Base-by-base conservation (phyloP, 2,797 vertebrate genomes). In the Saxicola maurus region DNA sequence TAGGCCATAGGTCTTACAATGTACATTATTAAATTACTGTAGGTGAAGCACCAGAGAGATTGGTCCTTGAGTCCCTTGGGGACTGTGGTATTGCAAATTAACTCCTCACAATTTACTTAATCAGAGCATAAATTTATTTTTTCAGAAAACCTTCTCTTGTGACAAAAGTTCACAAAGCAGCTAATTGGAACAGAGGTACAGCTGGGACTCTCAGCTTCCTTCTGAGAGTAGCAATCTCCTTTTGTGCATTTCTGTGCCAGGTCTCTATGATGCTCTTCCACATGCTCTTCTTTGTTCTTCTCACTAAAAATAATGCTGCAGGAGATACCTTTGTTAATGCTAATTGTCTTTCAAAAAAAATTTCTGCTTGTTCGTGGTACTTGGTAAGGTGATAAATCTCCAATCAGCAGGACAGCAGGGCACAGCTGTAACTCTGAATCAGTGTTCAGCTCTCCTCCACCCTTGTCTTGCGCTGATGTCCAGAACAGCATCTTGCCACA, bases 51-150 rank as follows among this genome's bases (percentile, higher is more conserved):
- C 17, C 30, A 53, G 75, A 46, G 53, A 72, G 72, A 27, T 66
- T 89, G 61, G 46, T 62, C 27, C 83, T 57, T 21, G 59, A 56
- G 68, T 78, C 88, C 40, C 51, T n/a, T 72, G 78, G n/a, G 75
- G 30, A 66, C 43, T 68, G 65, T 0, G 1, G 68, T 90, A 89
- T 90, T 90, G 40, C 78, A 88, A 7, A 90, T 82, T 35, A 82
- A 48, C 46, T 91, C 61, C 64, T 91, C 40, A 33, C 33, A 28
- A 35, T 89, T 91, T 77, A 91, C 38, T 91, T 86, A 86, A 84
- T 86, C 37, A 67, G 78, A 66, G 19, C 13, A 27, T 51, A 23
- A 45, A 53, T 86, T 83, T 94, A 38, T 90, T 90, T 93, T 81
- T 93, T 80, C 51, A 82, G 79, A 61, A 62, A 78, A n/a, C 16